phyloP scores from a whole-genome alignment of 2,888 invertebrate genomes.

The Agelastica alni region DNA sequence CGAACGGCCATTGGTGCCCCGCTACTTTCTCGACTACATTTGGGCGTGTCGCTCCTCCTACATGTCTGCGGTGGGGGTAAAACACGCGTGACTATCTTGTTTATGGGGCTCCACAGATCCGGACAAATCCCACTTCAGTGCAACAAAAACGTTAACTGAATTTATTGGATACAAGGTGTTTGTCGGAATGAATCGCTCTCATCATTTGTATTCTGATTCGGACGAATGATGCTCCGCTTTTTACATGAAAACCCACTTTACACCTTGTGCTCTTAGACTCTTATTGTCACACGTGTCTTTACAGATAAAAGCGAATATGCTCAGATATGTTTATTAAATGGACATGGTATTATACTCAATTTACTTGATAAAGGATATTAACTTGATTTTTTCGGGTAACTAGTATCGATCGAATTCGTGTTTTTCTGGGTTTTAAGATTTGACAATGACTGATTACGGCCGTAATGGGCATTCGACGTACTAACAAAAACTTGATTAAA shows the following conservation, averaged over 20 bases:
- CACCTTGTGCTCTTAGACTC: slow-evolving; percentile 52
- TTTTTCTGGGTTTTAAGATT: slow-evolving; percentile 5
- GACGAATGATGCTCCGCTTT: slow-evolving; percentile 57
- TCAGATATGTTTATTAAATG: slow-evolving; percentile 58
- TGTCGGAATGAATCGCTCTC: slow-evolving; percentile 58
- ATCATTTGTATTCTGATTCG: slow-evolving; percentile 59
- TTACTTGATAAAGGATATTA: slow-evolving; percentile 31
- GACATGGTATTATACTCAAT: slow-evolving; percentile 52
- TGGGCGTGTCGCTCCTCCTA: slow-evolving; percentile 37
- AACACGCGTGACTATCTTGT: slow-evolving; percentile 56
- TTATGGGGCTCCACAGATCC: slow-evolving; percentile 58
- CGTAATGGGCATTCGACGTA: too few relatives aligned
- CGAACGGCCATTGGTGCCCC: slow-evolving; percentile 47
- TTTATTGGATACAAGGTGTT: slow-evolving; percentile 61
- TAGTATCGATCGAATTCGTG: slow-evolving; percentile 20
- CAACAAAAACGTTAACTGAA: slow-evolving; percentile 59
- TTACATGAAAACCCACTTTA: slow-evolving; percentile 59
- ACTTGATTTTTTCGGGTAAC: neutral
- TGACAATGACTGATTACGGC: slow-evolving; percentile 9
- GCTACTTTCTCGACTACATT: slow-evolving; percentile 27
- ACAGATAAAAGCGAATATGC: slow-evolving; percentile 51
- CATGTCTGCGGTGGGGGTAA: slow-evolving; percentile 43
- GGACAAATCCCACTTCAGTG: slow-evolving; percentile 57
- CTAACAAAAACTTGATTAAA: too few relatives aligned
- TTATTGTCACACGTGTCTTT: slow-evolving; percentile 54